Evolutionary conservation across 2,888 invertebrate species (phyloP), one percentile per base, ranked within the genome.

Genomic region (Malacosoma neustria): DNA sequence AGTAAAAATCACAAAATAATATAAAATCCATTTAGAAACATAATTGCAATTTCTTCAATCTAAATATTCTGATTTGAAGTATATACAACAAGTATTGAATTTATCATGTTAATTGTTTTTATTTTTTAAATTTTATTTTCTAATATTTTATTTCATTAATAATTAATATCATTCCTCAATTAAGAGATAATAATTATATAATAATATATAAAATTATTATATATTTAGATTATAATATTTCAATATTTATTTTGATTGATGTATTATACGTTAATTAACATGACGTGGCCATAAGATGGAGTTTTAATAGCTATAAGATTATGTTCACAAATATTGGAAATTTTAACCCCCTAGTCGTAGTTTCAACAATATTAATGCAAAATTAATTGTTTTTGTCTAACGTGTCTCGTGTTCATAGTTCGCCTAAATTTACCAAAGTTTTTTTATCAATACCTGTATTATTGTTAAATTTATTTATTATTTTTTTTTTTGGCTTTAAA

Each of bases 241-340:
- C 38, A 12, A 13, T 36, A 36, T 15, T 40, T 35, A 35, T 30
- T 29, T 30, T 14, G 14, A 30, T 30, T 14, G 15, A 22, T 30
- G 35, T 35, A 35, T n/a, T n/a, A n/a, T n/a, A n/a, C 35, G 30
- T 35, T 14, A 30, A 30, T 13, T 41, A 41, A 42, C 54, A 56
- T 61, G 52, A 57, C 54, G 67, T 53, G 62, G 67, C 71, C 67
- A 69, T 70, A 65, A 33, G 52, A 47, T 48, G 46, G 38, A 54
- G 40, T 54, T 56, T 55, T 56, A 54, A 42, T 59, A 53, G 47
- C 33, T 69, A 68, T 67, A 63, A 49, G 34, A 43, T 43, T 43
- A 29, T 9, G 34, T 39, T 46, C 38, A 37, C 39, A 12, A 12
- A 34, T 30, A 34, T 42, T 41, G 12, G 35, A 39, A 43, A 33